A percentile compares a stretch with the other conserved stretches of the same genome.
Conservation (phyloP, 2,797 vertebrate genomes). For the Menidia menidia region DNA sequence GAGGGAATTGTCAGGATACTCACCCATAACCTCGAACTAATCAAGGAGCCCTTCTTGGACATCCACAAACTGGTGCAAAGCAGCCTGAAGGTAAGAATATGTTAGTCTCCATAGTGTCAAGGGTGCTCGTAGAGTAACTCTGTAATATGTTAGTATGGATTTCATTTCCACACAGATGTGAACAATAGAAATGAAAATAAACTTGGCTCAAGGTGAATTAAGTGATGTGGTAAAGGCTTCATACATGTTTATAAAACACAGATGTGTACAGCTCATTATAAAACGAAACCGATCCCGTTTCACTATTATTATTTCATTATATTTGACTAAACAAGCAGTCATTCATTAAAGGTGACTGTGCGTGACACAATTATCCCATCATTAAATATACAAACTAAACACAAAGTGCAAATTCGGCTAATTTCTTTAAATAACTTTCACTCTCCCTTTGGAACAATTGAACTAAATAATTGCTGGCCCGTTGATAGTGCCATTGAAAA, state of each 20-base stretch:
- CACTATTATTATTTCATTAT: conserved; percentile 63
- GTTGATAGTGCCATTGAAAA: no score
- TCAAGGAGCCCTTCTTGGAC: conserved; percentile 97
- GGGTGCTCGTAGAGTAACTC: conserved; percentile 3
- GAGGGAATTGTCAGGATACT: conserved; percentile 95
- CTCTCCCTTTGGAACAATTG: no score
- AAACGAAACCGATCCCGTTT: conserved; percentile 23
- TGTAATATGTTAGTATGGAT: conserved; percentile 17
- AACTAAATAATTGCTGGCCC: no score
- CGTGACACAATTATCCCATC: conserved; percentile 60
- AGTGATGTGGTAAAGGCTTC: conserved; percentile 1
- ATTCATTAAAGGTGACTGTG: conserved; percentile 64
- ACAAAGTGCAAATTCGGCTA: no score
- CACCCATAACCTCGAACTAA: conserved; percentile 88
- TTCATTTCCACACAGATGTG: conserved; percentile 12
- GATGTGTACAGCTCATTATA: conserved; percentile 52
- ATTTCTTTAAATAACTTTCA: no score
- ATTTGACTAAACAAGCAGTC: conserved; percentile 67
- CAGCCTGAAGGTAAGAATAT: conserved; percentile 93
- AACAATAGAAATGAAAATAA: conserved; percentile 22
- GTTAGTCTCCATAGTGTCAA: neutral
- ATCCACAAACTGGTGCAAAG: conserved; percentile 99
- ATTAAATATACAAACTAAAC: conserved; percentile 18
- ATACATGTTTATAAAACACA: conserved; percentile 29
- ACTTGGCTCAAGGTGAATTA: conserved; percentile 5